Evolutionary conservation across 2,113 vertebrate species (phyloP).

Genomic region (Macheiramphus alcinus): DNA sequence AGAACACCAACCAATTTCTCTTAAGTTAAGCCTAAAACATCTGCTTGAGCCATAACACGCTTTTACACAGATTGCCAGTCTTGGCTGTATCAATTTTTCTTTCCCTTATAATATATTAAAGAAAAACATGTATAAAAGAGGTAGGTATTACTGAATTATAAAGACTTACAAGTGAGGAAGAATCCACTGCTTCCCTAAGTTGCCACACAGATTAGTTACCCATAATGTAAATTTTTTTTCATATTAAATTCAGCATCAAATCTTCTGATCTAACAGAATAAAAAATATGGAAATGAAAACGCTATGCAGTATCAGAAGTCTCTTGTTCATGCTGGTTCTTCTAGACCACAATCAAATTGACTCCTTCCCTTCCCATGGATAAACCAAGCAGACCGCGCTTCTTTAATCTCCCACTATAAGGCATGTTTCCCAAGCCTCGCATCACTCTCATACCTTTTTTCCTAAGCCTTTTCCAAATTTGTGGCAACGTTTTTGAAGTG

Average conservation of each 20-base stretch:
- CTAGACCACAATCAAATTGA: not conserved
- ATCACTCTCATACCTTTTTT: not conserved
- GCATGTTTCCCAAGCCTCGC: not conserved
- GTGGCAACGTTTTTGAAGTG: not conserved
- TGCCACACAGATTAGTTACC: not conserved
- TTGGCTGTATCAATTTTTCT: not conserved
- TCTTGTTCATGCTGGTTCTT: not conserved
- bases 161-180: not conserved
- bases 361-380: not conserved
- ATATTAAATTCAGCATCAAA: not conserved
- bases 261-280: slow-evolving; percentile 22
- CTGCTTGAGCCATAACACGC: not conserved
- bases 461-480: not conserved
- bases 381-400: not conserved
- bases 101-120: not conserved
- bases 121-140: not conserved
- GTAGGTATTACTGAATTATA: not conserved
- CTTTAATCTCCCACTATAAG: not conserved
- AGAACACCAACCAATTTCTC: not conserved
- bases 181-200: not conserved
- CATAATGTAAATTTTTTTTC: not conserved
- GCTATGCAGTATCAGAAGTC: not conserved
- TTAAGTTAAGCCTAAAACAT: not conserved
- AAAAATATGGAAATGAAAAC: not conserved
- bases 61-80: not conserved